A percentile compares a stretch with the other conserved stretches of the same genome.
These are phyloP conservation scores for Cherax quadricarinatus DNA, from an alignment of 1,140 invertebrate species.

Conservation along the genomic window DNA sequence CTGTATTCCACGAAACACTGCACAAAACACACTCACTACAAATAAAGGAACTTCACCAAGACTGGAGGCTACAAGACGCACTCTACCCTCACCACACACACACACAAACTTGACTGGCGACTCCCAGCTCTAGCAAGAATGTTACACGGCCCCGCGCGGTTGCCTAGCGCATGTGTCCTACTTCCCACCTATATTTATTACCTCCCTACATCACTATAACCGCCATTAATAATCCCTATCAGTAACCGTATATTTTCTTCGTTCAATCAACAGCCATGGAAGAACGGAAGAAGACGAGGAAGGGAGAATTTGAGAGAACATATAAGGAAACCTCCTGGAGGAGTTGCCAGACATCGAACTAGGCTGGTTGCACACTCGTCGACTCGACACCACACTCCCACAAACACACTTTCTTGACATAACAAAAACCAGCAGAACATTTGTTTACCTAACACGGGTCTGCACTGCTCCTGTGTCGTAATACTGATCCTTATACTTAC, in stretches of 20 bases:
- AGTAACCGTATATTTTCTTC: neutral
- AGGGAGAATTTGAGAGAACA: neutral
- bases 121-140: conserved; percentile 17
- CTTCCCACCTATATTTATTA: neutral
- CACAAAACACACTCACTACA: neutral
- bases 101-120: conserved; percentile 24
- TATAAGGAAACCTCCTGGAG: neutral
- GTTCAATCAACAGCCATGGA: neutral
- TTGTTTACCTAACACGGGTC: neutral
- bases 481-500: no score
- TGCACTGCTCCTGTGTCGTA: no score
- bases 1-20: neutral
- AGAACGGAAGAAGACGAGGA: neutral
- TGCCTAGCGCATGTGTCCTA: conserved; percentile 25
- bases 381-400: neutral
- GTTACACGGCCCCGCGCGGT: conserved; percentile 22
- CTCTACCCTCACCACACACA: neutral
- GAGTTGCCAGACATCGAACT: conserved; percentile 5
- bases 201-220: neutral
- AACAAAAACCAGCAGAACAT: neutral
- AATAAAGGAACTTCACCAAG: neutral
- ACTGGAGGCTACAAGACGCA: neutral
- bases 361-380: neutral
- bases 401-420: conserved; percentile 2
- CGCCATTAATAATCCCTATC: neutral